These are phyloP conservation scores for Agapornis canus DNA, from an alignment of 2,797 vertebrate genomes.

Conservation along the genomic window DNA sequence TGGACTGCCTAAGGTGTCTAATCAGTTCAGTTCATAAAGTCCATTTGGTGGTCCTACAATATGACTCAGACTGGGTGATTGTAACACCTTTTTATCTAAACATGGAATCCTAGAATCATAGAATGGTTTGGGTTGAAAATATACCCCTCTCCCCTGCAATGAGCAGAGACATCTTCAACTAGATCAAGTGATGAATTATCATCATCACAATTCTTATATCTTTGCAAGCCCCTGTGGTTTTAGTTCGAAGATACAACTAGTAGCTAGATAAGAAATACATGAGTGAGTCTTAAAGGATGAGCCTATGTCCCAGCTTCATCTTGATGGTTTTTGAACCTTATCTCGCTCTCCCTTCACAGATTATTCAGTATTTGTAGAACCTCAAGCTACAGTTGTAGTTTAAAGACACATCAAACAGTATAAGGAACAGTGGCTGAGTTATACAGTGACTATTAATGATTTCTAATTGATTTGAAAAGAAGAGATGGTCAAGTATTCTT, in stretches of 20 bases:
- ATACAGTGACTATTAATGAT: not conserved
- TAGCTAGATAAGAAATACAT: not conserved
- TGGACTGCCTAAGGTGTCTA: not conserved
- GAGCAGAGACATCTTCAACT: not conserved
- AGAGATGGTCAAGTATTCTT: not conserved
- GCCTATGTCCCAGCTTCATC: not conserved
- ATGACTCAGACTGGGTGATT: too few species aligned
- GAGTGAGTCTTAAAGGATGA: not conserved
- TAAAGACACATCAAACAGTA: not conserved
- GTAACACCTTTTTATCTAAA: not conserved
- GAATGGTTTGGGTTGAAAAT: not conserved
- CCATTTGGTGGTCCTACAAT: not conserved
- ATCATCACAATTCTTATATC: not conserved
- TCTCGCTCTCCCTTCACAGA: not conserved
- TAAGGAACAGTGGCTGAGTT: not conserved
- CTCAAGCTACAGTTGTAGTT: not conserved
- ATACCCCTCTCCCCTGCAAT: not conserved
- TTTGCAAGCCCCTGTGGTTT: not conserved
- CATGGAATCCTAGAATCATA: not conserved
- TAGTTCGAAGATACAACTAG: not conserved
- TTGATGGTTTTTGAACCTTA: not conserved
- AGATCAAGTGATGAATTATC: not conserved
- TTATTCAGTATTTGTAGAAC: not conserved
- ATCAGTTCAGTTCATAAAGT: not conserved
- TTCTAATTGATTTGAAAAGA: not conserved